These are phyloP conservation scores for Sarcophilus harrisii DNA, from an alignment of 2,797 vertebrate genomes.

Conservation along the genomic window DNA sequence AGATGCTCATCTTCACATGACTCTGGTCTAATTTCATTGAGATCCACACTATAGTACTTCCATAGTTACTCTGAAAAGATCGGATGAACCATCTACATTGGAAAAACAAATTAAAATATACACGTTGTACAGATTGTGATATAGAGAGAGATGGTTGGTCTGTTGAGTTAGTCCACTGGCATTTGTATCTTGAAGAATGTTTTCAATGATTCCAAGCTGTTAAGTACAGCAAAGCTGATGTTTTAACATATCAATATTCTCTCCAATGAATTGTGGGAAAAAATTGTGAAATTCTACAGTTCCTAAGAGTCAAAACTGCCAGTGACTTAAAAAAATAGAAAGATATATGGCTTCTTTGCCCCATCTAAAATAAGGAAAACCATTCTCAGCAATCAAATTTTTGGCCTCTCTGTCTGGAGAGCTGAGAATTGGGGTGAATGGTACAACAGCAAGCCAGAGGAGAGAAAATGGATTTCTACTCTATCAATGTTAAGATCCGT, in stretches of 20 bases:
- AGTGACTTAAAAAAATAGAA: neutral
- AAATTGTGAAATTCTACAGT: neutral
- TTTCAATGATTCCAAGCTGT: neutral
- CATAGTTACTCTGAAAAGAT: neutral
- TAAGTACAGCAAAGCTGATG: neutral
- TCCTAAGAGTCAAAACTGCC: neutral
- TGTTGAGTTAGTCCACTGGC: neutral
- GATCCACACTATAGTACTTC: neutral
- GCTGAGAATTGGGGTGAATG: neutral
- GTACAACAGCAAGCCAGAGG: neutral
- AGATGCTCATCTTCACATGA: neutral
- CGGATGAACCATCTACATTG: neutral
- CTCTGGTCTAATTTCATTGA: neutral
- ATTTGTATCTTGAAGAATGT: neutral
- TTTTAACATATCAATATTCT: neutral
- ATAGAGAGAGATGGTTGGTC: neutral
- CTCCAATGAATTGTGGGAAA: neutral
- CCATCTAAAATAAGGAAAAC: neutral
- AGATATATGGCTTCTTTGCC: neutral
- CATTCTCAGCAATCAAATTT: neutral
- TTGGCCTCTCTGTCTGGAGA: neutral
- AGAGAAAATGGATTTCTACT: neutral
- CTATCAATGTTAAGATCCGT: neutral
- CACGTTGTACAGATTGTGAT: neutral
- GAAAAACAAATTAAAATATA: neutral